phyloP scores from a whole-genome alignment of 2,797 vertebrate species.

The Sphenopsis melanotis region DNA sequence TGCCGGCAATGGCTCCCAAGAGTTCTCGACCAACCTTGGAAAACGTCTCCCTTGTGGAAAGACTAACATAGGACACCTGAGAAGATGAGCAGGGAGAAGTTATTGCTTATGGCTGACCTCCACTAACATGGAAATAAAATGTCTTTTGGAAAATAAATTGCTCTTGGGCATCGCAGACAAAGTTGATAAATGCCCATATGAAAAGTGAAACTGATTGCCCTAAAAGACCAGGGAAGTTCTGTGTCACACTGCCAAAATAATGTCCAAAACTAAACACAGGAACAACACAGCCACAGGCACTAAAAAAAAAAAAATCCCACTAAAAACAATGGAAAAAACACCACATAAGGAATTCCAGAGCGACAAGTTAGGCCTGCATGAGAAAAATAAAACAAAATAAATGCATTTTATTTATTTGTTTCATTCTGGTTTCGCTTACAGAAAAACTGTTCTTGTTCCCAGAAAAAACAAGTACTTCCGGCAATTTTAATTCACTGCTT shows the following conservation, averaged over 20 bases:
- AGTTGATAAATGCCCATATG: neutral
- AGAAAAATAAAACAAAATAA: neutral
- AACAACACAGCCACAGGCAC: neutral
- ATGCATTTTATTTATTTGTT: neutral
- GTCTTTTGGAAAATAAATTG: neutral
- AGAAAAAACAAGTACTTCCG: neutral
- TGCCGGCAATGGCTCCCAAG: constrained; percentile 85
- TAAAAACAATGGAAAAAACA: no score
- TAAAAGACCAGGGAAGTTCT: neutral
- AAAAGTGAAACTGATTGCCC: neutral
- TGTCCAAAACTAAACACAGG: neutral
- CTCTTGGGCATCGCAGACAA: neutral
- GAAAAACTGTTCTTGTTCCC: neutral
- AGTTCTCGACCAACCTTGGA: constrained; percentile 96
- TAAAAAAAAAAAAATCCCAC: neutral
- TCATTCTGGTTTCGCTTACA: neutral
- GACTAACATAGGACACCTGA: constrained; percentile 90
- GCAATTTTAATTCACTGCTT: neutral
- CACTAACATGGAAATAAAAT: neutral
- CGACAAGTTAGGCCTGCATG: accelerated
- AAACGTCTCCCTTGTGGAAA: constrained; percentile 92
- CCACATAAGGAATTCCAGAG: neutral
- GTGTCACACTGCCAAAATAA: neutral
- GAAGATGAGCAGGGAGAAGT: neutral
- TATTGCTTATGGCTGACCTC: neutral